A percentile compares a stretch with the other conserved stretches of the same genome.
phyloP scores from a whole-genome alignment of 2,113 vertebrate species.

The Callipepla californica region DNA sequence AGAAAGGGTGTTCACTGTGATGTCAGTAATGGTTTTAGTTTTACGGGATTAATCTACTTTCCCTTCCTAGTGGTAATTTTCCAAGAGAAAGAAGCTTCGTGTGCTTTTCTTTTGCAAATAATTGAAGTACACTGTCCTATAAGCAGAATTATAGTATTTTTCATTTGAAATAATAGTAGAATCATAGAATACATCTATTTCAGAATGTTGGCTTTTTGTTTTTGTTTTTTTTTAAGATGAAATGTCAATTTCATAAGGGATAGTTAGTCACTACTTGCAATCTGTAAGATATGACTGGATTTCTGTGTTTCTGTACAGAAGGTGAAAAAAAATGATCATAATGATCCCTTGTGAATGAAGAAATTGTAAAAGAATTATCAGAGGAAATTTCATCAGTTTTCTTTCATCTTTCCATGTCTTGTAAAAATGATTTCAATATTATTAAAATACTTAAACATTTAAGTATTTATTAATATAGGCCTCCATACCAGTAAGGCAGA shows the following conservation, averaged over 20 bases:
- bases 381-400: not conserved
- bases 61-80: not conserved
- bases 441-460: not conserved
- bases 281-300: not conserved
- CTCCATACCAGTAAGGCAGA: not conserved
- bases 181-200: not conserved
- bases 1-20: not conserved
- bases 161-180: not conserved
- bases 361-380: not conserved
- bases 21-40: not conserved
- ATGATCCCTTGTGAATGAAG: not conserved
- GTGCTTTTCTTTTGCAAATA: not conserved
- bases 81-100: not conserved
- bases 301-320: not conserved
- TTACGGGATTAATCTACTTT: not conserved
- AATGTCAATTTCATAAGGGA: not conserved
- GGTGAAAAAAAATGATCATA: not conserved
- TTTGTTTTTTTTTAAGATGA: not conserved
- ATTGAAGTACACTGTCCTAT: not conserved
- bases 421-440: not conserved
- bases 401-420: not conserved
- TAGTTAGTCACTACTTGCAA: not conserved
- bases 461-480: not conserved
- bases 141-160: not conserved
- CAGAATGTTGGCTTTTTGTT: not conserved